Evolutionary conservation across 2,888 invertebrate species (phyloP), one percentile per base, ranked within the genome.

Genomic region (Ectemnius continuus): DNA sequence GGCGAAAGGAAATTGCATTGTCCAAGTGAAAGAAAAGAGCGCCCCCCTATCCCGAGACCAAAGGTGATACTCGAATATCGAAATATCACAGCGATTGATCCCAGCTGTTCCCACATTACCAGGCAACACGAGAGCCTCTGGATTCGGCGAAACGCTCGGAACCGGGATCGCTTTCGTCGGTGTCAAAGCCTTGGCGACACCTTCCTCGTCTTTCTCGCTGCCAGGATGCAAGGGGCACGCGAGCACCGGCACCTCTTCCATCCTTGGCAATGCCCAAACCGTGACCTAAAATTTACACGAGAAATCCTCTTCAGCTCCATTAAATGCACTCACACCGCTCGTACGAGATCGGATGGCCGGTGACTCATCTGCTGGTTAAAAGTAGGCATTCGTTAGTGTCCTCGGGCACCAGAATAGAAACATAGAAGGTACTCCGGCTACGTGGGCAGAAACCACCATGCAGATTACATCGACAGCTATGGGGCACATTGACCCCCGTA

Each of bases 201-300:
- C 81, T 70, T 86, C 87, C 59, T 86, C 88, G 73, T 87, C 88
- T 67, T 86, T 81, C 63, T 79, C 84, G 63, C 76, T 83, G 67
- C 74, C 84, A 67, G 87, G 92, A 90, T 92, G 92, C 63, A 92
- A 84, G 36, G 91, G 88, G 86, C 94, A 94, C 64, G 89, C 89
- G 65, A 95, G 91, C 23, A 91, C 91, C 6, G 97, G 97, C 83
- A 96, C 93, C 59, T 94, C 93, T 76, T 95, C 94, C 83, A 95
- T 93, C 57, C 97, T 92, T 26, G 97, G 97, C 84, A 97, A 81
- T 48, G 92, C 91, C 86, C 92, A 91, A 57, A 93, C 92, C 18
- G 91, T 91, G 69, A 92, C 92, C 92, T 92, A 79, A 63, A 87
- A 87, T 75, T 71, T 65, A 76, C 73, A 75, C 73, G 47, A 76